These are phyloP conservation scores for Prionailurus bengalensis DNA, from an alignment of 2,113 vertebrate species.

Conservation along the genomic window DNA sequence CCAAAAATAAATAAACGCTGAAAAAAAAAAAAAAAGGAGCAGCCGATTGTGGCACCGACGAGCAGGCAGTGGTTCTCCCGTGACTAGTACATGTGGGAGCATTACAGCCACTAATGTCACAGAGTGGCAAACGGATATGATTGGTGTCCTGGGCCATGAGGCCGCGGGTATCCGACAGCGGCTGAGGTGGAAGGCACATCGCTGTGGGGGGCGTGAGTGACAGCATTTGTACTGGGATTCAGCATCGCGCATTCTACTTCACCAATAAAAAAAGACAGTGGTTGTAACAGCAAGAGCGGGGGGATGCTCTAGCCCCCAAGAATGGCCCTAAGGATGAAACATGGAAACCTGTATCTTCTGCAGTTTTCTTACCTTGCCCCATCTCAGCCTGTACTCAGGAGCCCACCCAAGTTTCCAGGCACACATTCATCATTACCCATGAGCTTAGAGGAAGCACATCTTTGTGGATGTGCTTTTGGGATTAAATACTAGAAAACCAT, in stretches of 20 bases:
- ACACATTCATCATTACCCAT: not conserved
- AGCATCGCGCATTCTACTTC: fast-evolving
- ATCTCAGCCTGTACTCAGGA: not conserved
- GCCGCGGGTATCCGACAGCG: fast-evolving
- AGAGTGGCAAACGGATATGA: not conserved
- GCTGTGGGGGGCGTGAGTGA: fast-evolving
- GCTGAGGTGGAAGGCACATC: not conserved
- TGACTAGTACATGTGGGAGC: not conserved
- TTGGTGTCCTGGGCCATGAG: not conserved
- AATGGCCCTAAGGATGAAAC: not conserved
- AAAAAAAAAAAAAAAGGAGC: not conserved
- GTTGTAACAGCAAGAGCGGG: not conserved
- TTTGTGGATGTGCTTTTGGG: not conserved
- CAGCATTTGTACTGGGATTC: fast-evolving
- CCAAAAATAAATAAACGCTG: no score
- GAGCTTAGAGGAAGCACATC: not conserved
- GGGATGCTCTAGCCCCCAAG: not conserved
- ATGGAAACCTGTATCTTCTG: fast-evolving
- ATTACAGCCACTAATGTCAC: not conserved
- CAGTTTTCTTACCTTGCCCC: not conserved
- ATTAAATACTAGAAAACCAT: not conserved
- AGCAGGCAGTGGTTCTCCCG: not conserved
- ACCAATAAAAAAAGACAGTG: not conserved
- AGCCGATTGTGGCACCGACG: not conserved
- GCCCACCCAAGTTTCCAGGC: no score